A percentile compares a stretch with the other conserved stretches of the same genome.
Evolutionary conservation across 2,888 invertebrate species (phyloP).

Genomic region (Scrobipalpa atriplicella): DNA sequence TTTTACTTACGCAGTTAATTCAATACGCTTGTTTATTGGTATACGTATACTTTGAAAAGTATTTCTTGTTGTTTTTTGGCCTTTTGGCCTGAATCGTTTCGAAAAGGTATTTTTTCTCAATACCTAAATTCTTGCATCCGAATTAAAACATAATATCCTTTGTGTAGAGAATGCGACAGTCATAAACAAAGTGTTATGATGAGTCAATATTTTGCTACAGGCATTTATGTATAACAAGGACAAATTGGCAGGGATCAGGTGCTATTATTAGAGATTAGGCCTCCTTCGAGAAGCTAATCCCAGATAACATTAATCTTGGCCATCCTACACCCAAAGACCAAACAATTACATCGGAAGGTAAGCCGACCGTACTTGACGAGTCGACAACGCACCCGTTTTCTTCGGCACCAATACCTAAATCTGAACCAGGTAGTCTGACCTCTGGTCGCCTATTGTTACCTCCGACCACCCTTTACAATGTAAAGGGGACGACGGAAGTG

Average conservation of each 20-base stretch:
- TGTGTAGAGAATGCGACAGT: no score
- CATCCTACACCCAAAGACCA: slow-evolving; percentile 13
- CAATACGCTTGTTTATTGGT: background rate
- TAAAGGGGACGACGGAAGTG: slow-evolving; percentile 18
- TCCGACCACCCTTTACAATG: background rate
- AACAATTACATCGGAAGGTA: slow-evolving; percentile 18
- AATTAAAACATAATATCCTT: no score
- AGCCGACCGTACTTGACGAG: slow-evolving; percentile 27
- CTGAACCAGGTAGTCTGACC: slow-evolving; percentile 17
- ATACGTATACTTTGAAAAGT: background rate
- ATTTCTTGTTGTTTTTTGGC: background rate
- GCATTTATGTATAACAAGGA: background rate
- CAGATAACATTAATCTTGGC: slow-evolving; percentile 20
- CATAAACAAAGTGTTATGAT: no score
- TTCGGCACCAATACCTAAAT: slow-evolving; percentile 22
- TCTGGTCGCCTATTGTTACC: slow-evolving; percentile 7
- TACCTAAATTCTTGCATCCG: no score
- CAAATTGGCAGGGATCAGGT: slow-evolving; percentile 21
- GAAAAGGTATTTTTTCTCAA: no score
- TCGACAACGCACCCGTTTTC: slow-evolving; percentile 23
- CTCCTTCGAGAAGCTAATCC: slow-evolving; percentile 15
- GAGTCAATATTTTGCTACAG: background rate
- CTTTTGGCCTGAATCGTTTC: no score
- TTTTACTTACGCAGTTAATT: slow-evolving; percentile 5
- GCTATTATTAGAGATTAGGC: slow-evolving; percentile 15